Base-by-base conservation (phyloP, 1,140 invertebrate genomes). In the Tetramorium alpestre region DNA sequence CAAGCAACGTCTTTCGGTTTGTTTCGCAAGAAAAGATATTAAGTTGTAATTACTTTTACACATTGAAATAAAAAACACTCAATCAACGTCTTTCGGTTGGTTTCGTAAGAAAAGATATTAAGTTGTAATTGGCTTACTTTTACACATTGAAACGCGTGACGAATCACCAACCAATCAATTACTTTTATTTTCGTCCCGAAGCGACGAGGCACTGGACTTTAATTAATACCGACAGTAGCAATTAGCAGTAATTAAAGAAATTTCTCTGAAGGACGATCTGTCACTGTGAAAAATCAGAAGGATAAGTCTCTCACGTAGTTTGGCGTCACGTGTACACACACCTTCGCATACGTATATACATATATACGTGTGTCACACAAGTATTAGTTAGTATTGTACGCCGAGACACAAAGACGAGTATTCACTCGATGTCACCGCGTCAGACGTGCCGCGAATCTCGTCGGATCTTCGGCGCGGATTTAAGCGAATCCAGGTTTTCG, bases 361-460 rank as follows among this genome's bases (percentile, higher is more conserved):
- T 58, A 44, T 49, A 13, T 56, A 33, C 22, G 18, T 16, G 38
- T 13, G 10, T 28, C 18, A 75, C 41, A 84, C 69, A 84, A 60
- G n/a, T n/a, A n/a, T n/a, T n/a, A 41, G 54, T 73, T 49, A 60
- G 54, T n/a, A 84, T 84, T 84, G 80, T 84, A 73, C 67, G 41
- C 5, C 41, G 5, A 47, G 33, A 18, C n/a, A 82, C 80, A 84
- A 84, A 73, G 80, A 18, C 38, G 13, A 38, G 67, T 60, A 84
- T 73, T 84, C 54, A 84, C 18, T 38, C 28, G 54, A 13, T 84
- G 80, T 84, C 69, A 60, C n/a, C n/a, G 41, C 54, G 80, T 22
- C 22, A 22, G 2, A 84, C 69, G 54, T 84, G 69, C 41, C n/a
- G n/a, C 16, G 41, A 84, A 84, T 75, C 47, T 73, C 38, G 80